Evolutionary conservation across 2,888 invertebrate species (phyloP), one percentile per base, ranked within the genome.

Genomic region (Tetropium fuscum): DNA sequence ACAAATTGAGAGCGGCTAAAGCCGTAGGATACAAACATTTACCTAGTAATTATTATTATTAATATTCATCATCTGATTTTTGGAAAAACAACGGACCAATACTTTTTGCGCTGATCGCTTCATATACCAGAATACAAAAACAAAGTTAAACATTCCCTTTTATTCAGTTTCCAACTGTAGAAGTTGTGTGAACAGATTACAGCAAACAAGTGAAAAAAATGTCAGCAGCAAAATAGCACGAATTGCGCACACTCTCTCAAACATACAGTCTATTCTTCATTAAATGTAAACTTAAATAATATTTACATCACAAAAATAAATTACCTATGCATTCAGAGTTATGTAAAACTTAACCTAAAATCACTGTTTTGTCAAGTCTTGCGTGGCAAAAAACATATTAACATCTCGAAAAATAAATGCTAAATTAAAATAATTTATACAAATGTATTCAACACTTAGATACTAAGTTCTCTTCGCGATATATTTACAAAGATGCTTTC

Each of bases 1-100:
- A 82, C 82, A 82, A 82, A 81, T 80, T 82, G 82, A 82, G 82
- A 82, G 81, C 80, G 81, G 81, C 82, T 75, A 76, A 80, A 81
- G 82, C 82, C 82, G 81, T 81, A 82, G 82, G 82, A 82, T 82
- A 82, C 82, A 82, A 82, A 82, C 82, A 82, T 82, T 82, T 82
- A 82, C 81, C 82, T 82, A 82, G 80, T 80, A 80, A 79, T 80
- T 80, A 82, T 82, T 82, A 82, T 82, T 82, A 82, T 82, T 82
- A 82, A 80, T 82, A 82, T 82, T 82, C 82, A 82, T 80, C 76
- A 82, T 80, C 76, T 68, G 69, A 64, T 63, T 67, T 63, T 73
- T 72, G 73, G 69, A 72, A 76, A 76, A 73, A 71, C 71, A 79
- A 79, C 75, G 73, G 74, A 77, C 79, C 74, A 70, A 75, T 72